These are phyloP conservation scores for Julus scandinavius DNA, from an alignment of 2,888 invertebrate species.

Conservation along the genomic window DNA sequence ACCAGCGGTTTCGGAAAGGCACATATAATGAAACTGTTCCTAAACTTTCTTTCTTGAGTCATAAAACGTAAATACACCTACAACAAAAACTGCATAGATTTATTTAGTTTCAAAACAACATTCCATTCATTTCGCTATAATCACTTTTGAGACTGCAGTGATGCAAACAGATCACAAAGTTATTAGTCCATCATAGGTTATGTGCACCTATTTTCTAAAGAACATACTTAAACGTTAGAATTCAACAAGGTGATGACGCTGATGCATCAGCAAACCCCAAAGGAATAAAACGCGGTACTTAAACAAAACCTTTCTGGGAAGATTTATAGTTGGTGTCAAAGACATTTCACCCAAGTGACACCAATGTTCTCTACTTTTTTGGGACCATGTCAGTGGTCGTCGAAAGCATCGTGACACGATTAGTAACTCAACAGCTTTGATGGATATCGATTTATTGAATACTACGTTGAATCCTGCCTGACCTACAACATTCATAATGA, in stretches of 20 bases:
- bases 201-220: not conserved
- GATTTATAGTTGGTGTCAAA: not conserved
- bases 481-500: not conserved
- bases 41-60: not conserved
- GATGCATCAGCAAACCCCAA: not conserved
- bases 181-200: not conserved
- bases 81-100: too few species aligned
- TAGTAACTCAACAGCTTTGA: not conserved
- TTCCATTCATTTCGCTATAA: too few species aligned
- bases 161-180: not conserved
- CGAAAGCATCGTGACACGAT: conserved; percentile 3
- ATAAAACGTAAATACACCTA: too few species aligned
- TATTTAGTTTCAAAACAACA: too few species aligned
- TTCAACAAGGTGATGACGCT: not conserved
- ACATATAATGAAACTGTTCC: too few species aligned
- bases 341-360: not conserved
- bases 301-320: not conserved
- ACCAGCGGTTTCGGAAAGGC: too few species aligned
- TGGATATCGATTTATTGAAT: conserved; percentile 29
- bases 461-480: not conserved
- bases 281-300: not conserved
- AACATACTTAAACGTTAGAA: not conserved
- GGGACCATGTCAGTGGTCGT: not conserved
- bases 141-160: not conserved
- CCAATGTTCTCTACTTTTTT: conserved; percentile 3